phyloP scores from a whole-genome alignment of 2,888 invertebrate species.

The Cephus pulcher region DNA sequence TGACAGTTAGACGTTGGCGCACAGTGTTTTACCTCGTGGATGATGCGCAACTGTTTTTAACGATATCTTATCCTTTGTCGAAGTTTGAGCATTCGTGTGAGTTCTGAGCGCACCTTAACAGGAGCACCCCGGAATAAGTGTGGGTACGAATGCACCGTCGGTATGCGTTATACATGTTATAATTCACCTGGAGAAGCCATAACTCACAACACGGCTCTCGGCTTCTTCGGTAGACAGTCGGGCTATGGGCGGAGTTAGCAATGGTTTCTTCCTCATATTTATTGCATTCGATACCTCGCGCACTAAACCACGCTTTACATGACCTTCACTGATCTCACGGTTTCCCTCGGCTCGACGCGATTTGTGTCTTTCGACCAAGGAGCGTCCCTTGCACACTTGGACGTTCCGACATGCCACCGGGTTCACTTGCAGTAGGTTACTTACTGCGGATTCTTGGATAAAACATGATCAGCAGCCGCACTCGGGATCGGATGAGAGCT shows the following conservation, averaged over 20 bases:
- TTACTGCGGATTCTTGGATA: neutral
- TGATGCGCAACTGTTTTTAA: neutral
- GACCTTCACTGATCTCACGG: neutral
- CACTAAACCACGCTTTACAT: slow-evolving; percentile 1
- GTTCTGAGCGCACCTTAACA: slow-evolving; percentile 11
- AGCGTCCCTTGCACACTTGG: neutral
- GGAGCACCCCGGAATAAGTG: slow-evolving; percentile 12
- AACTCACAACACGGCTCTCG: slow-evolving; percentile 51
- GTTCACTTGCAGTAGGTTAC: neutral
- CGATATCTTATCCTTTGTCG: neutral
- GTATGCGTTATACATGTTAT: slow-evolving; percentile 60
- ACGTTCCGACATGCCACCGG: neutral
- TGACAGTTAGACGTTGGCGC: neutral
- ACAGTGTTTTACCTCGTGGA: neutral
- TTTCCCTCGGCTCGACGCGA: neutral
- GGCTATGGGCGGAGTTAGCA: slow-evolving; percentile 51
- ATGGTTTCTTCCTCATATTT: slow-evolving; percentile 50
- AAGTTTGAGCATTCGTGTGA: neutral
- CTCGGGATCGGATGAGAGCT: neutral
- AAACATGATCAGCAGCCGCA: neutral
- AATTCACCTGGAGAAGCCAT: slow-evolving; percentile 58
- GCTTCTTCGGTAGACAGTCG: slow-evolving; percentile 58
- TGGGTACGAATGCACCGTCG: slow-evolving; percentile 37
- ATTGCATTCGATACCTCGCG: slow-evolving; percentile 42
- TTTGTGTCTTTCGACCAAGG: neutral